phyloP scores from a whole-genome alignment of 2,888 invertebrate genomes.

The Brenthis ino region DNA sequence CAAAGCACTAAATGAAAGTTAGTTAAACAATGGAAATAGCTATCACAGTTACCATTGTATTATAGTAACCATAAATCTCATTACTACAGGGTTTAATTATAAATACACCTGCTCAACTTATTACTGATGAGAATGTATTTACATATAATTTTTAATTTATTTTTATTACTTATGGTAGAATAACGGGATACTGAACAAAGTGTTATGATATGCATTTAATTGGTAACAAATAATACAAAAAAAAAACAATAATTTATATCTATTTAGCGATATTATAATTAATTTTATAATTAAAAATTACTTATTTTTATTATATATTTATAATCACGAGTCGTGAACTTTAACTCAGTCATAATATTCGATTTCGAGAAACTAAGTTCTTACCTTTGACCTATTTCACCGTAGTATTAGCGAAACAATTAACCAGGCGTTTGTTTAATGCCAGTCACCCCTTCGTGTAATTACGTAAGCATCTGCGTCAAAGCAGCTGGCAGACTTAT shows the following conservation, averaged over 20 bases:
- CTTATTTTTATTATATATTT: neutral
- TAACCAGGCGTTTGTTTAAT: constrained; percentile 40
- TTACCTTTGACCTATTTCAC: constrained; percentile 27
- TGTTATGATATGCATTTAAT: too few species aligned
- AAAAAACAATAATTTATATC: neutral
- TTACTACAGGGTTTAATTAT: too few species aligned
- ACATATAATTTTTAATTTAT: too few species aligned
- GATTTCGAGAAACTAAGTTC: constrained; percentile 16
- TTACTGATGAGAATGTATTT: too few species aligned
- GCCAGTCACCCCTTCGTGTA: constrained; percentile 51
- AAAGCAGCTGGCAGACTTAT: constrained; percentile 60
- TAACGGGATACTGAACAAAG: too few species aligned
- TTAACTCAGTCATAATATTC: constrained; percentile 1
- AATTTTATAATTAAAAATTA: neutral
- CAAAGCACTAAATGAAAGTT: too few species aligned
- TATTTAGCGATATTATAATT: neutral
- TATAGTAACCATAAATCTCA: too few species aligned
- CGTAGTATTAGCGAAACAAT: constrained; percentile 38
- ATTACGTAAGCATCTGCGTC: constrained; percentile 59
- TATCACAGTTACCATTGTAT: too few species aligned
- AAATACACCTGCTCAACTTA: too few species aligned
- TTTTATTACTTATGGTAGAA: too few species aligned
- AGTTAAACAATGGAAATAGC: too few species aligned
- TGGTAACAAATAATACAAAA: too few species aligned
- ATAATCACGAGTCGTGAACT: neutral